phyloP scores from a whole-genome alignment of 2,797 vertebrate genomes.

The Trachops cirrhosus region DNA sequence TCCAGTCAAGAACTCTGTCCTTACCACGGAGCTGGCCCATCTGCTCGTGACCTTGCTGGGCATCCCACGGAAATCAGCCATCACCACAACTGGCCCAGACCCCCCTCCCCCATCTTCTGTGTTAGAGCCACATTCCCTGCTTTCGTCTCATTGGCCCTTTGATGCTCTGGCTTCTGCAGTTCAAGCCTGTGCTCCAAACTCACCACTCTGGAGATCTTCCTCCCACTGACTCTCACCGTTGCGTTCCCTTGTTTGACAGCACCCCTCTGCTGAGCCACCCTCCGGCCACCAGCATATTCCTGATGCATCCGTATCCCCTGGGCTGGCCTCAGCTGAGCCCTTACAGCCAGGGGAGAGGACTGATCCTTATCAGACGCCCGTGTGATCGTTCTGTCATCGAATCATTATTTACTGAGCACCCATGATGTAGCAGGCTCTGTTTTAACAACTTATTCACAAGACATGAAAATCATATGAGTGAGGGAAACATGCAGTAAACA shows the following conservation, averaged over 20 bases:
- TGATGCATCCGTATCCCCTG: neutral
- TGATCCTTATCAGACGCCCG: neutral
- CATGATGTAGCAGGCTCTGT: neutral
- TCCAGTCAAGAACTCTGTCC: neutral
- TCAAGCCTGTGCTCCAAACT: neutral
- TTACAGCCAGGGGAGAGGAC: neutral
- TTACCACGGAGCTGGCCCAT: neutral
- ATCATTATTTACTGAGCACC: neutral
- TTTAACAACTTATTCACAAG: neutral
- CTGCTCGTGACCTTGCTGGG: neutral
- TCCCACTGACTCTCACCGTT: accelerated
- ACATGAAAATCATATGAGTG: neutral
- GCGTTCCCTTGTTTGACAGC: accelerated
- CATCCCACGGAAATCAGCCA: neutral
- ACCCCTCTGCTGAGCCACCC: neutral
- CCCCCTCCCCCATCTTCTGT: neutral
- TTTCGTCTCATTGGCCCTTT: neutral
- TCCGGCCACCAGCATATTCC: neutral
- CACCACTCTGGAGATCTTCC: accelerated
- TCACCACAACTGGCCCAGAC: neutral
- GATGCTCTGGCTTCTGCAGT: neutral
- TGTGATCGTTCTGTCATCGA: neutral
- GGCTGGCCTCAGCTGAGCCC: neutral
- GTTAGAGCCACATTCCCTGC: no score
- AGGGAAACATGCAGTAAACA: neutral